A percentile compares a stretch with the other conserved stretches of the same genome.
These are phyloP conservation scores for Mus caroli DNA, from an alignment of 2,797 vertebrate genomes.

Conservation along the genomic window DNA sequence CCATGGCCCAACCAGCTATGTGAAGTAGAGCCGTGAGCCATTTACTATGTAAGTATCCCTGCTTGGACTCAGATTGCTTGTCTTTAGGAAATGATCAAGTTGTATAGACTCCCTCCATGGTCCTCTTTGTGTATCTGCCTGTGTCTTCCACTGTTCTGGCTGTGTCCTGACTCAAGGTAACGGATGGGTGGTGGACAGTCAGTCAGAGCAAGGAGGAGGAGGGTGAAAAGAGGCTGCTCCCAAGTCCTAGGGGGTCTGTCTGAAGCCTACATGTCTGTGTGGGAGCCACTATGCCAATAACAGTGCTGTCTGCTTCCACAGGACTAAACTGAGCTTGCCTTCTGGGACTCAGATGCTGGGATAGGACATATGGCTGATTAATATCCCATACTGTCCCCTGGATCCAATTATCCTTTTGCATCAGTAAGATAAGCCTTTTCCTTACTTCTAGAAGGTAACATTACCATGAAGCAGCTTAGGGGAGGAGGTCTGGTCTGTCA, in stretches of 20 bases:
- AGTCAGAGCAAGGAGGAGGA: not conserved
- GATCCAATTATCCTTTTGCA: conserved; percentile 54
- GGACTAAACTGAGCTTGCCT: not conserved
- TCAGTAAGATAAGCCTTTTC: conserved; percentile 9
- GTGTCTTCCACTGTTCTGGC: not conserved
- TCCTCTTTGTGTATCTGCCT: not conserved
- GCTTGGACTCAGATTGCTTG: not conserved
- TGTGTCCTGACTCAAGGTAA: not conserved
- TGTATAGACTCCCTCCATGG: not conserved
- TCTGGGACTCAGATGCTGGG: not conserved
- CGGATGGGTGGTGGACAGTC: not conserved
- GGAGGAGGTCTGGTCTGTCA: conserved; percentile 34
- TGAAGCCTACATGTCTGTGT: not conserved
- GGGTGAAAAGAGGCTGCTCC: not conserved
- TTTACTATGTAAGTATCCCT: not conserved
- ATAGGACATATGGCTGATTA: not conserved
- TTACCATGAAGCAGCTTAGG: not conserved
- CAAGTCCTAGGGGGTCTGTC: not conserved
- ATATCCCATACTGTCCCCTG: not conserved
- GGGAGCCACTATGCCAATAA: not conserved
- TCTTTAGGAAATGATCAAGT: not conserved
- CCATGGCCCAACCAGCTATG: conserved; percentile 3
- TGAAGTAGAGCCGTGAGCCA: not conserved
- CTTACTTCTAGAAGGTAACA: conserved; percentile 1
- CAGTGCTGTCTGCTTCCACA: not conserved